Percentiles rank a stretch among this genome's conserved stretches.
phyloP scores from a whole-genome alignment of 2,888 invertebrate genomes.

The Sepioteuthis lessoniana region DNA sequence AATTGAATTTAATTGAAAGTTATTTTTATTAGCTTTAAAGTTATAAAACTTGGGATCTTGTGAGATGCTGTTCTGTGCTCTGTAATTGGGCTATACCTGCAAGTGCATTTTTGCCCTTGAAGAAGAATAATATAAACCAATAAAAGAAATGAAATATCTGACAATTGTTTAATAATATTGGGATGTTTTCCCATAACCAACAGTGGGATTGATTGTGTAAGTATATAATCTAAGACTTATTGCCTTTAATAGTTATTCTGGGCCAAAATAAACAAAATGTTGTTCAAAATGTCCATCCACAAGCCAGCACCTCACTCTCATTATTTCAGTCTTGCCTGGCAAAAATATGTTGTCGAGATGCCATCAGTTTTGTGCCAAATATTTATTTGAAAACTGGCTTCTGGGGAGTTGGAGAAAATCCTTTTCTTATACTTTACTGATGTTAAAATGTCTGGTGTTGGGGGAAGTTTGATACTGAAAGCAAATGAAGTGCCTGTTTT shows the following conservation, averaged over 20 bases:
- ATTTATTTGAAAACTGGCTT: background rate
- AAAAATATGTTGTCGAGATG: background rate
- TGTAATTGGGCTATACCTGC: background rate
- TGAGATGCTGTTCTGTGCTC: background rate
- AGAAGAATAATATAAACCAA: background rate
- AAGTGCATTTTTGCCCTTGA: background rate
- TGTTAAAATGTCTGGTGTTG: background rate
- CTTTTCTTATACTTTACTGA: background rate
- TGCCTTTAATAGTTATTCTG: background rate
- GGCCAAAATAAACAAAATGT: background rate
- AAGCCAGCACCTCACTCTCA: background rate
- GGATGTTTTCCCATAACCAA: background rate
- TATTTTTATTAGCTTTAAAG: too few species aligned
- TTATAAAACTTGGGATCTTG: background rate
- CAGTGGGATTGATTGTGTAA: background rate
- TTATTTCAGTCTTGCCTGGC: background rate
- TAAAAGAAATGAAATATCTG: background rate
- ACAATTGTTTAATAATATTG: background rate
- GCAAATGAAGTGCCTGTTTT: background rate
- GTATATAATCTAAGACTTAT: background rate
- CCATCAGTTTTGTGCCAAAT: constrained; percentile 9
- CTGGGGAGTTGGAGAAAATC: background rate
- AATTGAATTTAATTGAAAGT: too few species aligned
- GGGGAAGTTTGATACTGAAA: background rate
- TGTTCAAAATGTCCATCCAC: background rate